phyloP scores from a whole-genome alignment of 2,113 vertebrate species.

The Neogobius melanostomus region DNA sequence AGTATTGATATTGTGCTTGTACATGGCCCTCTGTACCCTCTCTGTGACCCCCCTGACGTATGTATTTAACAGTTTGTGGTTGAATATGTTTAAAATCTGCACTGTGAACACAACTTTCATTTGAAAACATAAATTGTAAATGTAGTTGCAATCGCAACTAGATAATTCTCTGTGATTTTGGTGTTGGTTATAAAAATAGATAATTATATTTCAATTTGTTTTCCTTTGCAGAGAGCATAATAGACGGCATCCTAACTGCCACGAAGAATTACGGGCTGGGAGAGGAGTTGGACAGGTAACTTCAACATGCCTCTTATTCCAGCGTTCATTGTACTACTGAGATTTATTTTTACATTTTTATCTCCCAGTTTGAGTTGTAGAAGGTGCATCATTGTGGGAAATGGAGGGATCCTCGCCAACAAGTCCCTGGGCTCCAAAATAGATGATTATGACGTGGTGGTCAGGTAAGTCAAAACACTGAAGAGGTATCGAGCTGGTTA shows the following conservation, averaged over 20 bases:
- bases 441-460: slow-evolving; percentile 91
- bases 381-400: slow-evolving; percentile 94
- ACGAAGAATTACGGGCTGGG: slow-evolving; percentile 90
- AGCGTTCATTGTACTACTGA: not conserved
- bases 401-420: slow-evolving; percentile 94
- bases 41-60: too few relatives aligned
- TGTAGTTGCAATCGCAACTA: too few relatives aligned
- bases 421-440: slow-evolving; percentile 94
- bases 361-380: slow-evolving; percentile 85
- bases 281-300: slow-evolving; percentile 88
- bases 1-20: too few relatives aligned
- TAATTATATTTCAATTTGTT: not conserved
- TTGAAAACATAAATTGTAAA: too few relatives aligned
- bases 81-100: too few relatives aligned
- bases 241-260: slow-evolving; percentile 87
- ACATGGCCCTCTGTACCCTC: too few relatives aligned
- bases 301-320: not conserved
- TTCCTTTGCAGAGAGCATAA: slow-evolving; percentile 84
- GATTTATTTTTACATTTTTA: slow-evolving; percentile 44
- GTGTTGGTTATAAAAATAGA: too few relatives aligned
- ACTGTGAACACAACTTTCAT: too few relatives aligned
- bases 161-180: too few relatives aligned
- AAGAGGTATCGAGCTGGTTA: too few relatives aligned
- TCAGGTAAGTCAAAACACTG: slow-evolving; percentile 83
- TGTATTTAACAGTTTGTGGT: too few relatives aligned